Percentiles rank a stretch among this genome's conserved stretches.
phyloP scores from a whole-genome alignment of 2,888 invertebrate genomes.

The Eugnorisma glareosa region DNA sequence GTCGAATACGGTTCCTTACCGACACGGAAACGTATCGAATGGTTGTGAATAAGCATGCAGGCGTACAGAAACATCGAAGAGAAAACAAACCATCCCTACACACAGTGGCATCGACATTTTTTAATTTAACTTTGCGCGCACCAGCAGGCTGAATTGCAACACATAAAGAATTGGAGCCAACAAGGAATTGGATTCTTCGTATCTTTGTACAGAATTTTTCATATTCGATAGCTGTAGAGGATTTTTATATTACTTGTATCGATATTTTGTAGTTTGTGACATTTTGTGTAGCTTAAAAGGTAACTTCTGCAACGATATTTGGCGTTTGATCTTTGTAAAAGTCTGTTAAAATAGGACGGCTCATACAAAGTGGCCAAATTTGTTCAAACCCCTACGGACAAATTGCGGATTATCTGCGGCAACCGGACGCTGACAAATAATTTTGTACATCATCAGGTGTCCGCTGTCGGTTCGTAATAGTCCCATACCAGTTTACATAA shows the following conservation, averaged over 20 bases:
- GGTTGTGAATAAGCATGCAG: too few species aligned
- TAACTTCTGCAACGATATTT: background rate
- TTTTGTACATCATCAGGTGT: background rate
- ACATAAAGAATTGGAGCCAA: slow-evolving; percentile 64
- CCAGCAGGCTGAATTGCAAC: slow-evolving; percentile 55
- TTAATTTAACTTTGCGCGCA: slow-evolving; percentile 63
- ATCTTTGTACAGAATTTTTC: slow-evolving; percentile 60
- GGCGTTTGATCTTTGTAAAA: background rate
- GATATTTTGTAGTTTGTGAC: slow-evolving; percentile 27
- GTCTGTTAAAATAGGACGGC: background rate
- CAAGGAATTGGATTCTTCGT: slow-evolving; percentile 62
- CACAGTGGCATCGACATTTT: slow-evolving; percentile 52
- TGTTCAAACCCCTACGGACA: background rate
- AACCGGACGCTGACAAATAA: background rate
- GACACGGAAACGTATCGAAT: too few species aligned
- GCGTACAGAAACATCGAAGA: slow-evolving; percentile 27
- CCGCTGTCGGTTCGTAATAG: too few species aligned
- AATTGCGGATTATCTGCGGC: background rate
- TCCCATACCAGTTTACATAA: too few species aligned
- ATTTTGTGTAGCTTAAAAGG: slow-evolving; percentile 19
- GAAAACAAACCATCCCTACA: slow-evolving; percentile 19
- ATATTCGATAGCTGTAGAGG: slow-evolving; percentile 50
- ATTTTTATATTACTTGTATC: slow-evolving; percentile 49
- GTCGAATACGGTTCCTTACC: too few species aligned
- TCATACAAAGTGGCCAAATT: background rate